Conservation (phyloP, 1,140 invertebrate species). For the Prorops nasuta region DNA sequence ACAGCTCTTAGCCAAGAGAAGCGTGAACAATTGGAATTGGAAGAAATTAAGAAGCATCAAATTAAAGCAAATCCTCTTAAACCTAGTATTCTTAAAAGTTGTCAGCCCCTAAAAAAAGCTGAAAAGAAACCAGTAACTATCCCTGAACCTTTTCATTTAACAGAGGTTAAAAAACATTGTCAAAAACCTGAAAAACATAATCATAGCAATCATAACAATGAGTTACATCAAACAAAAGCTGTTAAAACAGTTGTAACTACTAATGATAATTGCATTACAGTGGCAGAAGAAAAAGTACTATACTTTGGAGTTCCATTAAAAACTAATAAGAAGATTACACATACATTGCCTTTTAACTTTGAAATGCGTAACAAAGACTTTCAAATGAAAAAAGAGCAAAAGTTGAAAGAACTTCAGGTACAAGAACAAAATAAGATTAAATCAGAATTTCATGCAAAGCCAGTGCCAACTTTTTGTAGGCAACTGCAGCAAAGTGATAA, state of each 20-base stretch:
- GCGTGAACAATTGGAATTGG: conserved; percentile 37
- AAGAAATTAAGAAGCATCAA: conserved; percentile 42
- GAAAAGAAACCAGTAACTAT: conserved; percentile 37
- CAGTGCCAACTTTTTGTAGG: conserved; percentile 24
- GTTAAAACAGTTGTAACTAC: conserved; percentile 17
- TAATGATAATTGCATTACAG: not conserved
- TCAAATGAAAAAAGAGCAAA: conserved; percentile 55
- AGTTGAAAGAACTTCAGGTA: conserved; percentile 50
- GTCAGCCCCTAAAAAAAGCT: conserved; percentile 26
- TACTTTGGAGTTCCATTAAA: conserved; percentile 45
- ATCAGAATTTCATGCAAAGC: conserved; percentile 52
- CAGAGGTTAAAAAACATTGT: conserved; percentile 26
- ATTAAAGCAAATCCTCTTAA: conserved; percentile 44
- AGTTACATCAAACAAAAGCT: conserved; percentile 10
- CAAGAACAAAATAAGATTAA: conserved; percentile 40
- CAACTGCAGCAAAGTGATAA: not conserved
- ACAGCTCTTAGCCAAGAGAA: conserved; percentile 38
- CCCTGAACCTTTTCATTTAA: conserved; percentile 39
- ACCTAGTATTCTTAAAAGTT: conserved; percentile 23
- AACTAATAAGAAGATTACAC: conserved; percentile 30
- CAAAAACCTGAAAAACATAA: conserved; percentile 19
- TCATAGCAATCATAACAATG: conserved; percentile 12
- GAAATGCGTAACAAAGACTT: conserved; percentile 56
- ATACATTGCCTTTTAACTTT: conserved; percentile 58
- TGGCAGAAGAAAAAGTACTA: conserved; percentile 28